phyloP scores from a whole-genome alignment of 2,113 vertebrate species.

The Odocoileus virginianus region DNA sequence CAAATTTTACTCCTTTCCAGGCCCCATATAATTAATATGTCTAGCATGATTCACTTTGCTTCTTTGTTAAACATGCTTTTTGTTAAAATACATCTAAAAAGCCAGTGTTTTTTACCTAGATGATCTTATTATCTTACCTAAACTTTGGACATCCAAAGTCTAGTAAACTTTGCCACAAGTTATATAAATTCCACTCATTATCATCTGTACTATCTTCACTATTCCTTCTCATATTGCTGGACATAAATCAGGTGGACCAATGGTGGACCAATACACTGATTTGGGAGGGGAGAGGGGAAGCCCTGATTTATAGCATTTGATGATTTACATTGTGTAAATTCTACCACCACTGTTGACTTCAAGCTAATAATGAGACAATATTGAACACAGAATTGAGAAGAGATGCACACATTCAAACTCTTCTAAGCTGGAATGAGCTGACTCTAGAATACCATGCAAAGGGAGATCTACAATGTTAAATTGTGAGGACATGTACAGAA shows the following conservation, averaged over 20 bases:
- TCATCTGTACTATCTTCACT: neutral
- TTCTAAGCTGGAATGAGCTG: neutral
- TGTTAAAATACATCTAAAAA: neutral
- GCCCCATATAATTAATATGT: neutral
- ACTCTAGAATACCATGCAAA: neutral
- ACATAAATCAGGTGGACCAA: neutral
- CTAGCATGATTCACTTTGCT: neutral
- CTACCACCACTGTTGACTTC: neutral
- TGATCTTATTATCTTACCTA: neutral
- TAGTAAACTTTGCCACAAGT: neutral
- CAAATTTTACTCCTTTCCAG: neutral
- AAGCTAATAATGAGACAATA: neutral
- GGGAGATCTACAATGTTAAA: neutral
- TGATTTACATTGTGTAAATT: neutral
- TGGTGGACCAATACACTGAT: neutral
- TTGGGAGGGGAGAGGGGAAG: neutral
- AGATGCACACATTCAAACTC: neutral
- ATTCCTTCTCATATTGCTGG: neutral
- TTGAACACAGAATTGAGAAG: neutral
- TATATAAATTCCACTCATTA: neutral
- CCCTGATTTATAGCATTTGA: neutral
- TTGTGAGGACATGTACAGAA: neutral
- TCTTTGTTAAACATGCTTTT: neutral
- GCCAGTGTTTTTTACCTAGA: neutral
- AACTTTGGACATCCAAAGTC: neutral